Evolutionary conservation across 2,888 invertebrate genomes (phyloP), one percentile per base, ranked within the genome.

Genomic region (Geophilus truncorum): DNA sequence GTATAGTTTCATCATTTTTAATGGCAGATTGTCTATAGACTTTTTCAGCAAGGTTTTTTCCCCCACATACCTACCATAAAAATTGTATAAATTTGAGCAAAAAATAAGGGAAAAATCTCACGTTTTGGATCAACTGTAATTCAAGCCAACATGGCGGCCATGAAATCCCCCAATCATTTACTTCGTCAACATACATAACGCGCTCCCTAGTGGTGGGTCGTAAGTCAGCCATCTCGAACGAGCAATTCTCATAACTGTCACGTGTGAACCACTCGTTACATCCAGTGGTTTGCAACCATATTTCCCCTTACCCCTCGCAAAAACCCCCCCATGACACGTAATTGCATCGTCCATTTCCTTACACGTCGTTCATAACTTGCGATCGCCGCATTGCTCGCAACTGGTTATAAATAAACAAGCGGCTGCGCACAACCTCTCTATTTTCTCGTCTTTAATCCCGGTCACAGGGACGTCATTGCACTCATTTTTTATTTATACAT

Each of bases 201-300:
- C 40, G 40, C 40, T 40, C 40, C 40, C 40, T 12, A 12, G 40
- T 40, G 40, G 40, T 57, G 21, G 57, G 57, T 57, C 57, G 23
- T 57, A 57, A 57, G 57, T 57, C 23, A 57, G 57, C 21, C 57
- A 57, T 57, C 57, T 57, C 21, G 21, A 57, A 57, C 21, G 57
- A 57, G 57, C 57, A 57, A 57, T 57, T 57, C 57, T 57, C 57
- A 57, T 57, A 57, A 57, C 57, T 57, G 57, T 57, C 57, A 57
- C 57, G 57, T 23, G 57, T 57, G 57, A 57, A 57, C 18, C 40
- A 40, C 40, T 40, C 40, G 40, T 40, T 57, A 23, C 57, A 57
- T 57, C 23, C 57, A 57, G 57, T 57, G 57, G 57, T 23, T 57
- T 57, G 57, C 57, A 57, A 57, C 57, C 21, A 57, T 57, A 57